phyloP scores from a whole-genome alignment of 2,113 vertebrate species.

The Panthera leo region DNA sequence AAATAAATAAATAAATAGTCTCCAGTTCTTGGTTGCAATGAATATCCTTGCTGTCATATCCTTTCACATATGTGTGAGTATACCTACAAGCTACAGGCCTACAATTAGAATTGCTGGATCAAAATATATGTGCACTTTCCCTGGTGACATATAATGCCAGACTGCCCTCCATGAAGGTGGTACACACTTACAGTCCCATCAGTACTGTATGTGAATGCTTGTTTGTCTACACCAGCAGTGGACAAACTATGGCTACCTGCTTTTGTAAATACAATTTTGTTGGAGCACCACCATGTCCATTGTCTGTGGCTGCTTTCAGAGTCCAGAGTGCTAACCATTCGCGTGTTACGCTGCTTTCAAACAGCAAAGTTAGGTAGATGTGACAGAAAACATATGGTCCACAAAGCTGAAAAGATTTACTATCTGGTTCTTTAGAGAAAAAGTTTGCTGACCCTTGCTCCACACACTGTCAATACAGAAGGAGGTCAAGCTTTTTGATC shows the following conservation, averaged over 20 bases:
- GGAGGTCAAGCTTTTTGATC: background rate
- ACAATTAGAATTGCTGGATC: background rate
- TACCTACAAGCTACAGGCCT: background rate
- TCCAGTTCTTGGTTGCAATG: background rate
- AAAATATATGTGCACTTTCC: background rate
- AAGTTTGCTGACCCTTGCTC: background rate
- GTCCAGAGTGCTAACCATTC: too few species aligned
- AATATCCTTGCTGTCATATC: background rate
- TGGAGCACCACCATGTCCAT: background rate
- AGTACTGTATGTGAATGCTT: background rate
- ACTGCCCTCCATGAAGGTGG: background rate
- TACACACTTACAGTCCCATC: background rate
- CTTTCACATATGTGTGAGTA: background rate
- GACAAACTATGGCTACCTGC: background rate
- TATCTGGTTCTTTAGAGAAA: background rate
- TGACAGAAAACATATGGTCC: background rate
- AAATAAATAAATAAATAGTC: background rate
- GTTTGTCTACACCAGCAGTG: background rate
- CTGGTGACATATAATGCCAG: background rate
- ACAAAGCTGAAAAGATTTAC: background rate
- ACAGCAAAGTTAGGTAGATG: background rate
- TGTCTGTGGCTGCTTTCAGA: background rate
- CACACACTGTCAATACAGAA: background rate
- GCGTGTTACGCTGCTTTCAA: background rate
- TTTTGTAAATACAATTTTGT: slow-evolving; percentile 19